Conservation (phyloP, 2,888 invertebrate species). For the Eristalinus aeneus region DNA sequence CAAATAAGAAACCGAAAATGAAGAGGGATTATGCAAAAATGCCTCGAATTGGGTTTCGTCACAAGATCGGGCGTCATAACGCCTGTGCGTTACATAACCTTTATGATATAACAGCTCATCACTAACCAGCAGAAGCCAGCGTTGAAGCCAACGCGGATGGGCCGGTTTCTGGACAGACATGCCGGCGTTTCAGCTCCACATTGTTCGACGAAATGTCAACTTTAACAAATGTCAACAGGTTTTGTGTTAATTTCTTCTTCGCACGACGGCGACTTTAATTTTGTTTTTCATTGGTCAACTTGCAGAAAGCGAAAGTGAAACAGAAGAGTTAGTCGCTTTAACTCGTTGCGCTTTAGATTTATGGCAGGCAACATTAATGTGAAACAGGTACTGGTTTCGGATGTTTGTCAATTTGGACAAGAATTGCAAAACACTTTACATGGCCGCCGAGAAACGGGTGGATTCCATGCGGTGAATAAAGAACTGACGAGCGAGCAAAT, state of each 20-base stretch:
- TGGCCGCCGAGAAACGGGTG: not conserved
- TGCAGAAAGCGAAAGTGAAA: slow-evolving; percentile 47
- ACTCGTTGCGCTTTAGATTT: slow-evolving; percentile 5
- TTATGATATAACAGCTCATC: slow-evolving; percentile 45
- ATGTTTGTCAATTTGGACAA: slow-evolving; percentile 18
- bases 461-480: slow-evolving; percentile 3
- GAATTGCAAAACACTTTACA: slow-evolving; percentile 30
- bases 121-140: slow-evolving; percentile 2
- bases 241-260: slow-evolving; percentile 13
- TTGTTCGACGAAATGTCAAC: slow-evolving; percentile 11
- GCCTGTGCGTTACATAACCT: slow-evolving; percentile 37
- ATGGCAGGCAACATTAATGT: slow-evolving; percentile 6
- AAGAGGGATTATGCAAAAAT: slow-evolving; percentile 46
- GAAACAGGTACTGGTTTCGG: slow-evolving; percentile 3
- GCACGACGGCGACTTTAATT: slow-evolving; percentile 17
- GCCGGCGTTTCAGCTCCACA: slow-evolving; percentile 54
- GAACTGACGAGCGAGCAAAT: slow-evolving; percentile 43
- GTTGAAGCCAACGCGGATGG: not conserved
- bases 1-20: not conserved
- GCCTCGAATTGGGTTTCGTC: slow-evolving; percentile 18
- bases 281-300: not conserved
- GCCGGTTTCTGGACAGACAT: slow-evolving; percentile 26
- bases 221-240: slow-evolving; percentile 14
- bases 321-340: slow-evolving; percentile 3
- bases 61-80: slow-evolving; percentile 17